These are phyloP conservation scores for Microtus montanus DNA, from an alignment of 2,113 vertebrate genomes.

Conservation along the genomic window DNA sequence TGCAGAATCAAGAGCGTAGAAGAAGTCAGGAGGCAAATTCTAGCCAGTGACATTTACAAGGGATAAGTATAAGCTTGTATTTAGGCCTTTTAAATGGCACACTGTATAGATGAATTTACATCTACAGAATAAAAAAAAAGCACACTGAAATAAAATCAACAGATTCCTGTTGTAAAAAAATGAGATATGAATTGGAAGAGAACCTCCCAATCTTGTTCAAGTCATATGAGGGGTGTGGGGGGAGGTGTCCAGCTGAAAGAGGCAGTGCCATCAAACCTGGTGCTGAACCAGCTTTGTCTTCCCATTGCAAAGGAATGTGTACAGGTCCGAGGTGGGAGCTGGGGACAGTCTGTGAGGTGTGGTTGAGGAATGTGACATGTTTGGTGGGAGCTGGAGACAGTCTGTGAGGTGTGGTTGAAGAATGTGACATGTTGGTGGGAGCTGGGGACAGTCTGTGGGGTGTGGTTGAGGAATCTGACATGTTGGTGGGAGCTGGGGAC, in stretches of 20 bases:
- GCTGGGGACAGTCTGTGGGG: background rate
- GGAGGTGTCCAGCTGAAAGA: background rate
- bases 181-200: background rate
- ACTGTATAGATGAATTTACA: background rate
- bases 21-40: background rate
- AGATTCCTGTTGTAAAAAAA: background rate
- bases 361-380: too few species aligned
- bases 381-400: too few species aligned
- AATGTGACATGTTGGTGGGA: background rate
- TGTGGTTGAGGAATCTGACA: background rate
- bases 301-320: background rate
- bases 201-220: background rate
- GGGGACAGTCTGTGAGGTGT: too few species aligned
- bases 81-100: background rate
- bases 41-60: background rate
- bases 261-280: background rate
- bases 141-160: background rate
- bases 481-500: background rate
- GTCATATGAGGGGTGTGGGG: background rate
- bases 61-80: background rate
- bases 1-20: background rate
- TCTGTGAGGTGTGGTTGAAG: too few species aligned
- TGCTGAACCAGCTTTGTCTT: background rate
- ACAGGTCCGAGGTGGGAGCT: background rate
- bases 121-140: too few species aligned